Evolutionary conservation across 2,113 vertebrate species (phyloP).

Genomic region (Lepidothrix coronata): DNA sequence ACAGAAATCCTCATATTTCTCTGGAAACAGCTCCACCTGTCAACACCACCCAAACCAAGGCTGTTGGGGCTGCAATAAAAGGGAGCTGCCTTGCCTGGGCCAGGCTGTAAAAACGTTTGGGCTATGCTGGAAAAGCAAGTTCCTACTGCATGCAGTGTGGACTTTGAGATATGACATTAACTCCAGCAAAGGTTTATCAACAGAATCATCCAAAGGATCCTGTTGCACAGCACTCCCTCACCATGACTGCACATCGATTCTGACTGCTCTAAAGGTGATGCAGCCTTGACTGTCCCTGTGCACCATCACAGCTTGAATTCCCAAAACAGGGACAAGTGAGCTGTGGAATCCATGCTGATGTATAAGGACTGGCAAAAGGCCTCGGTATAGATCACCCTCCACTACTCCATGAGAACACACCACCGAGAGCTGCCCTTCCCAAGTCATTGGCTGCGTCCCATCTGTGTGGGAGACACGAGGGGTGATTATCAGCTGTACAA

Average conservation of each 20-base stretch:
- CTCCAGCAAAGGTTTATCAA: background rate
- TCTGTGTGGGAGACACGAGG: background rate
- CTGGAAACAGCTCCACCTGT: background rate
- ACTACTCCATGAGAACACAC: accelerated
- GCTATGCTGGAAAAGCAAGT: background rate
- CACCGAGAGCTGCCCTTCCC: background rate
- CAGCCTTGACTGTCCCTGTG: background rate
- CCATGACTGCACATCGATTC: background rate
- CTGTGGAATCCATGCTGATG: background rate
- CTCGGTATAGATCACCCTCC: background rate
- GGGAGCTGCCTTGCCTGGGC: background rate
- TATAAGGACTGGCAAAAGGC: background rate
- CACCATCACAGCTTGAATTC: background rate
- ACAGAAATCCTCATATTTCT: background rate
- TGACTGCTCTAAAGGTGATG: background rate
- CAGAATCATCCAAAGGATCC: background rate
- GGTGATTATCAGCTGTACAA: background rate
- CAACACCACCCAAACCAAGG: background rate
- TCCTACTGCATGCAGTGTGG: background rate
- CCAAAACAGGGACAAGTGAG: background rate
- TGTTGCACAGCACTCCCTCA: background rate
- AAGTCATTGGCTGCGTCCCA: accelerated
- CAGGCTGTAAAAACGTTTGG: background rate
- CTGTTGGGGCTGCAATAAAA: background rate
- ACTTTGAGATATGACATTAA: background rate